Conservation (phyloP, 1,140 invertebrate species). For the Pachypeltis micranthus region DNA sequence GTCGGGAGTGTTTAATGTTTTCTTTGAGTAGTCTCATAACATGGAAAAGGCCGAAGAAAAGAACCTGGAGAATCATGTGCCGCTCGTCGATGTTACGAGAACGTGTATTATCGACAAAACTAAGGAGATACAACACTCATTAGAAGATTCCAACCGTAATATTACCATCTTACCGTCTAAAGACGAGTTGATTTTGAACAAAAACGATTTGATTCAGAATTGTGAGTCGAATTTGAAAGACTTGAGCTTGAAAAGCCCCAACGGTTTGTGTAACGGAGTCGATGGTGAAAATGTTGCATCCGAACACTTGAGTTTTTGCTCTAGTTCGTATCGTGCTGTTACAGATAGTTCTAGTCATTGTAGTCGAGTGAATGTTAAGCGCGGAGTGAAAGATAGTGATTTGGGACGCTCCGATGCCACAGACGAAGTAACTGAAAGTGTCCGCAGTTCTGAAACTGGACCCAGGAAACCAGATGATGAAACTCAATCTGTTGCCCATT, state of each 20-base stretch:
- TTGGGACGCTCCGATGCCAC: background rate
- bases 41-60: slow-evolving; percentile 13
- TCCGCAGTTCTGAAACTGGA: background rate
- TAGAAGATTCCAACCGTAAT: slow-evolving; percentile 11
- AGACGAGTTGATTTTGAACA: background rate
- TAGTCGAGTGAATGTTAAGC: slow-evolving; percentile 7
- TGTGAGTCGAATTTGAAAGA: background rate
- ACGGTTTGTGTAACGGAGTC: slow-evolving; percentile 10
- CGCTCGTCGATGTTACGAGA: slow-evolving; percentile 1
- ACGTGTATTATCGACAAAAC: slow-evolving; percentile 9
- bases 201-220: background rate
- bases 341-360: slow-evolving; percentile 22
- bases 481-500: slow-evolving; percentile 1
- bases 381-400: background rate
- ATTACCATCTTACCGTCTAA: background rate
- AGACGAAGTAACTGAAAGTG: slow-evolving; percentile 3
- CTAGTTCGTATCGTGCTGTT: background rate
- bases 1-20: slow-evolving; percentile 1
- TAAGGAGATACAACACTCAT: background rate
- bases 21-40: background rate
- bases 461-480: background rate
- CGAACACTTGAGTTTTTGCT: background rate
- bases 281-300: background rate
- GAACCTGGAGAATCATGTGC: background rate
- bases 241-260: slow-evolving; percentile 7